These are phyloP conservation scores for Rhogogaster chlorosoma DNA, from an alignment of 2,888 invertebrate species.

Conservation along the genomic window DNA sequence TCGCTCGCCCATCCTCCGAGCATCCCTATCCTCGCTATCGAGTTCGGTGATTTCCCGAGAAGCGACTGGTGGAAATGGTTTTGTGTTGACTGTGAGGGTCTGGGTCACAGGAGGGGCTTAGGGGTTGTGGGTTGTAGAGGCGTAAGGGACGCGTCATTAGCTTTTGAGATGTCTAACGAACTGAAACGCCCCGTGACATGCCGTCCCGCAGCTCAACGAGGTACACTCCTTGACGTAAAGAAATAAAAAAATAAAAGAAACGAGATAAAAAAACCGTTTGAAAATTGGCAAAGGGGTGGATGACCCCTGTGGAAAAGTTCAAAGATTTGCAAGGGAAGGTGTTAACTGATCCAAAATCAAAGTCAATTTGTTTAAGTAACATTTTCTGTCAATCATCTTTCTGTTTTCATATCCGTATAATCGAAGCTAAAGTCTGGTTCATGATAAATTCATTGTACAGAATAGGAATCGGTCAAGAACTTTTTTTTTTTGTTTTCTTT, in stretches of 20 bases:
- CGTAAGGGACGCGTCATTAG: conserved; percentile 62
- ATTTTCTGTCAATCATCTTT: not conserved
- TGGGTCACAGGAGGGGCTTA: conserved; percentile 10
- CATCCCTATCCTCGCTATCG: conserved; percentile 6
- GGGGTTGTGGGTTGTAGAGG: conserved; percentile 37
- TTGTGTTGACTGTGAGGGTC: conserved; percentile 34
- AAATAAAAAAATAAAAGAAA: not conserved
- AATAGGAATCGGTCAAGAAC: not conserved
- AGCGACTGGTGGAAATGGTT: conserved; percentile 30
- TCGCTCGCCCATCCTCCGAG: not conserved
- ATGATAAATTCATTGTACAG: not conserved
- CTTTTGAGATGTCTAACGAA: conserved; percentile 63
- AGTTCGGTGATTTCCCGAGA: conserved; percentile 38
- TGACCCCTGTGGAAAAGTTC: not conserved
- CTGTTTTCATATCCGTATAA: not conserved
- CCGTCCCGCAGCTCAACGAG: conserved; percentile 54
- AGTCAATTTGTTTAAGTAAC: not conserved
- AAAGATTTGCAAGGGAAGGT: not conserved
- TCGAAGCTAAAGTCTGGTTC: not conserved
- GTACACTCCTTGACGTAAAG: conserved; percentile 11
- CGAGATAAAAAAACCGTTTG: not conserved
- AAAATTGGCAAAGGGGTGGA: conserved; percentile 25
- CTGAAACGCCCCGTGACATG: conserved; percentile 56
- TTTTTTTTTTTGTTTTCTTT: not conserved
- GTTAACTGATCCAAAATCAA: not conserved